phyloP scores from a whole-genome alignment of 2,888 invertebrate genomes.

The Tachystola acroxantha region DNA sequence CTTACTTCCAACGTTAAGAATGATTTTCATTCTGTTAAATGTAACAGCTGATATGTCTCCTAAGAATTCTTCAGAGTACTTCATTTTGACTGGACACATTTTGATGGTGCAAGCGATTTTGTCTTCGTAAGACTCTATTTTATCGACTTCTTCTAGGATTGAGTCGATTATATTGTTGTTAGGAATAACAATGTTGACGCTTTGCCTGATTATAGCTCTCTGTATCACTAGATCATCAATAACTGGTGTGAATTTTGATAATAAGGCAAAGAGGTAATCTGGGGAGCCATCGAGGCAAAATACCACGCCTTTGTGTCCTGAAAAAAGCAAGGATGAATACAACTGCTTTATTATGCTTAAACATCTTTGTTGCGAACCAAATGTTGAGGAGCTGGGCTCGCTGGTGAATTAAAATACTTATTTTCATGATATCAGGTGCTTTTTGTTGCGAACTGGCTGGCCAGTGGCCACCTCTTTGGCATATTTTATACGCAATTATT shows the following conservation, averaged over 20 bases:
- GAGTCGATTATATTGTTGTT: conserved; percentile 35
- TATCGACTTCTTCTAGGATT: conserved; percentile 59
- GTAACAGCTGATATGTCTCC: conserved; percentile 28
- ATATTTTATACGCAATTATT: too few relatives aligned
- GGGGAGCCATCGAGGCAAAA: conserved; percentile 91
- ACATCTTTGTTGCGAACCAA: too few relatives aligned
- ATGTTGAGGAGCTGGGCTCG: too few relatives aligned
- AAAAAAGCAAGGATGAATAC: too few relatives aligned
- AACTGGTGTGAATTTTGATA: conserved; percentile 60
- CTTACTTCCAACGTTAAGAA: not conserved
- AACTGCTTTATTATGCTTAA: too few relatives aligned
- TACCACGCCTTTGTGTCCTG: conserved; percentile 78
- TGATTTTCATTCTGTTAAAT: conserved; percentile 71
- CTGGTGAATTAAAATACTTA: too few relatives aligned
- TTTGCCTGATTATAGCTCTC: conserved; percentile 74
- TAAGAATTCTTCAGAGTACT: conserved; percentile 47
- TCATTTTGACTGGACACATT: conserved; percentile 47
- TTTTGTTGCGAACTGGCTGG: too few relatives aligned
- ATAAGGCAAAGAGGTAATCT: conserved; percentile 79
- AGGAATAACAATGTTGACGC: conserved; percentile 68
- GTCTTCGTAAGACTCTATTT: conserved; percentile 75
- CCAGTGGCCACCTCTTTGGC: too few relatives aligned
- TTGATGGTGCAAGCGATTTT: conserved; percentile 72
- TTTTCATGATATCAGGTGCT: too few relatives aligned
- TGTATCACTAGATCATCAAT: conserved; percentile 70